A percentile compares a stretch with the other conserved stretches of the same genome.
These are phyloP conservation scores for Merodon equestris DNA, from an alignment of 2,888 invertebrate species.

Conservation along the genomic window DNA sequence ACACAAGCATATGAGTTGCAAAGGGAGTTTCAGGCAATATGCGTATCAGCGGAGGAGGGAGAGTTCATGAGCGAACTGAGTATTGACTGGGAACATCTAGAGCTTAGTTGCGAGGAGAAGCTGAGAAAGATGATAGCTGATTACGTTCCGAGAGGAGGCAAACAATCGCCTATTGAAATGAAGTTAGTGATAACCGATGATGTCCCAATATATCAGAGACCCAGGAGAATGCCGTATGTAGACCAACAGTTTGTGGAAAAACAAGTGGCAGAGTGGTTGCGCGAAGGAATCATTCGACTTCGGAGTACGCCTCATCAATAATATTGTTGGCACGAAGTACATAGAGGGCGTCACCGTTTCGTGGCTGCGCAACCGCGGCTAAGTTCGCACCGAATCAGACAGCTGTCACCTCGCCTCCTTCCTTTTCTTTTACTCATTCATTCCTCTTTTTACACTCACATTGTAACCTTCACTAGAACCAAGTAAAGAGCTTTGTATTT, in stretches of 20 bases:
- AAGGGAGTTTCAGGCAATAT: constrained; percentile 7
- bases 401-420: no score
- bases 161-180: constrained; percentile 53
- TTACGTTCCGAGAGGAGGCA: not conserved
- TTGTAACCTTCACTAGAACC: no score
- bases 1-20: no score
- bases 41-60: constrained; percentile 12
- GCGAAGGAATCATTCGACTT: constrained; percentile 51
- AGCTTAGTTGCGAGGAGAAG: constrained; percentile 55
- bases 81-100: constrained; percentile 16
- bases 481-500: no score
- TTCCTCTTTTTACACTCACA: no score
- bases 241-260: constrained; percentile 71
- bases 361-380: no score
- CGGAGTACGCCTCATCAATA: constrained; percentile 71
- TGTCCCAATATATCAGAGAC: constrained; percentile 49
- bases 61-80: not conserved
- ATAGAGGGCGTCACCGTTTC: no score
- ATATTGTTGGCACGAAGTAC: constrained; percentile 54
- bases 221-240: constrained; percentile 26
- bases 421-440: no score
- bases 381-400: no score
- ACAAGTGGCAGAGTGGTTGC: constrained; percentile 64
- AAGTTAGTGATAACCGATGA: constrained; percentile 46
- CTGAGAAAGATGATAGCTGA: constrained; percentile 71